Evolutionary conservation across 2,797 vertebrate species (phyloP), one percentile per base, ranked within the genome.

Genomic region (Crax fasciolata): DNA sequence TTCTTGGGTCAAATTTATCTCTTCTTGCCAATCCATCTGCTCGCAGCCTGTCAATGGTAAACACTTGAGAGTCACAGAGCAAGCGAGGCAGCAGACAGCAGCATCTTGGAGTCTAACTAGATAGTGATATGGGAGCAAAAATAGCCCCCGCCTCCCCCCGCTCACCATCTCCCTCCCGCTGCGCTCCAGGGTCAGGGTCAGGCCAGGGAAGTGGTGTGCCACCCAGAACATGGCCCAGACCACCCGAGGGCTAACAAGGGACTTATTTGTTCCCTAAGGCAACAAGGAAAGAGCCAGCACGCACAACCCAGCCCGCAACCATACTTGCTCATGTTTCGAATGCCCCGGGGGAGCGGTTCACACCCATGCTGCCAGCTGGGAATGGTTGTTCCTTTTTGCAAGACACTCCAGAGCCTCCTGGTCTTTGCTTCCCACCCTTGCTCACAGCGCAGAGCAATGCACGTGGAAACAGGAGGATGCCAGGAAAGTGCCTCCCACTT

Each of bases 1-100:
- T 98, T 98, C 96, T 98, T 97, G 97, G 97, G 97, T 98, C 98
- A 98, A 98, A 98, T 99, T 98, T 98, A 98, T 98, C 98, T 98
- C 98, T 96, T 97, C 98, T 98, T 92, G 97, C 97, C 96, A 98
- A 97, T 98, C 98, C 98, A 99, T 99, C 98, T 99, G 98, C 97
- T 98, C 96, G 52, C 96, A 95, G 97, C 98, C 97, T 98, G 98
- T 98, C 98, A 96, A 94, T 98, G 95, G 98, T 97, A 98, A 98
- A 98, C 98, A 98, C 98, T 98, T 98, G 98, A 96, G 98, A 98
- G 97, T 96, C 97, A 97, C 90, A 95, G 97, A 96, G 97, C 97
- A 98, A 98, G 96, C 84, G 84, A 96, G 97, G 97, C 96, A 95
- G 98, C 98, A 98, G 98, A 96, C 65, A 96, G 85, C 97, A 97